These are phyloP conservation scores for Balanococcus diminutus DNA, from an alignment of 2,888 invertebrate genomes.

Conservation along the genomic window DNA sequence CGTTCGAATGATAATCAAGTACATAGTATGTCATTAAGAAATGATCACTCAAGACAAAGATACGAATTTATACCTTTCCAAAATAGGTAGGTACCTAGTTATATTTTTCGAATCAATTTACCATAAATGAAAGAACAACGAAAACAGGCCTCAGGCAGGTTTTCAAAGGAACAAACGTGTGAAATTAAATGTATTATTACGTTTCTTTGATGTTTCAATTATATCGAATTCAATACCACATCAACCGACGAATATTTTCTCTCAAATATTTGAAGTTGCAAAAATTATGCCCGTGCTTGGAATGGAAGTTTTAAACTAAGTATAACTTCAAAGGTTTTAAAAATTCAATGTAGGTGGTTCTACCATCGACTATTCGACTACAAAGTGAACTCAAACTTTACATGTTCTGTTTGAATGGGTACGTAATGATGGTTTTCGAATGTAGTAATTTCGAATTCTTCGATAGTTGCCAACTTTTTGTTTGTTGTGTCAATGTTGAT, in stretches of 20 bases:
- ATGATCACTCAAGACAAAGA: too few relatives aligned
- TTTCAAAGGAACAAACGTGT: neutral
- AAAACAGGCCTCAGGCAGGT: neutral
- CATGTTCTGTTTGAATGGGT: neutral
- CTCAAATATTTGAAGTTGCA: neutral
- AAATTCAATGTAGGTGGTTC: neutral
- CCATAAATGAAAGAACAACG: too few relatives aligned
- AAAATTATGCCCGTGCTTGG: neutral
- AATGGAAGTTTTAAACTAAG: neutral
- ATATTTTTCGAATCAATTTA: too few relatives aligned
- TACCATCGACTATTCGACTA: neutral
- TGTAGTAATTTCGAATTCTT: neutral
- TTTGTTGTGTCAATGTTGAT: neutral
- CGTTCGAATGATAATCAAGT: too few relatives aligned
- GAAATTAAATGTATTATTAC: neutral
- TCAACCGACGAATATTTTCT: neutral
- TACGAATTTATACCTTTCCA: too few relatives aligned
- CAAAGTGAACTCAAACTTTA: neutral
- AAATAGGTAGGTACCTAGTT: neutral
- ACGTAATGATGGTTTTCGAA: neutral
- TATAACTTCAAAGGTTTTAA: neutral
- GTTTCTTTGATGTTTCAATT: neutral
- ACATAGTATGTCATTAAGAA: too few relatives aligned
- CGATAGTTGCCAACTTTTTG: neutral
- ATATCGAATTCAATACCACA: neutral